Evolutionary conservation across 2,888 invertebrate species (phyloP), one percentile per base, ranked within the genome.

Genomic region (Drosophila incognita): DNA sequence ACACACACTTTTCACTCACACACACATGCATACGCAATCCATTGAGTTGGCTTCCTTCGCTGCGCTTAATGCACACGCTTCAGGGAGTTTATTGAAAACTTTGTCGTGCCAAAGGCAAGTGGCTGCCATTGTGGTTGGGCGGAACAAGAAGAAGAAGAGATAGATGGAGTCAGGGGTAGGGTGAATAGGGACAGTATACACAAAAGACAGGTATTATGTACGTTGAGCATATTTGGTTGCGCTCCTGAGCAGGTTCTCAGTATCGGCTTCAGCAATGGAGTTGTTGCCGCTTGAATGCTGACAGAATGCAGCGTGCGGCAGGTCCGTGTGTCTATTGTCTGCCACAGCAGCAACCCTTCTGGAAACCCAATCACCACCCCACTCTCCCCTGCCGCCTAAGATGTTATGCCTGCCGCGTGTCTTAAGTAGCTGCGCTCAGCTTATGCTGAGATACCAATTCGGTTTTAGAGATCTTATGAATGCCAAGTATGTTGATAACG

Each of bases 41-140:
- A 70, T 66, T 76, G 72, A 72, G 74, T 85, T 83, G 83, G 76
- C 78, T 87, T 82, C 81, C 87, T 78, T 70, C 58, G 66, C 89
- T 89, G 89, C 90, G 88, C 83, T 90, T 84, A 90, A 88, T 90
- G 91, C 91, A 89, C 91, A 90, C 84, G 91, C 91, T 90, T 83
- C 88, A 87, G 90, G 91, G 89, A 90, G 91, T 90, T 89, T 90
- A 89, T 89, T 89, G 91, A 89, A 90, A 89, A 87, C 89, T 87
- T 88, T 88, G 87, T 86, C 84, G 89, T 83, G 83, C 81, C 86
- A 82, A 82, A 76, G 80, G 86, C 87, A 86, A 82, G 86, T 74
- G 81, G 73, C 68, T 76, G 69, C 51, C 56, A 62, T n/a, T 58
- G 66, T 62, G 31, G 29, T 48, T 42, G 51, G 46, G 52, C 51